These are phyloP conservation scores for Schizothorax lantsangensis DNA, from an alignment of 2,797 vertebrate genomes.

Conservation along the genomic window DNA sequence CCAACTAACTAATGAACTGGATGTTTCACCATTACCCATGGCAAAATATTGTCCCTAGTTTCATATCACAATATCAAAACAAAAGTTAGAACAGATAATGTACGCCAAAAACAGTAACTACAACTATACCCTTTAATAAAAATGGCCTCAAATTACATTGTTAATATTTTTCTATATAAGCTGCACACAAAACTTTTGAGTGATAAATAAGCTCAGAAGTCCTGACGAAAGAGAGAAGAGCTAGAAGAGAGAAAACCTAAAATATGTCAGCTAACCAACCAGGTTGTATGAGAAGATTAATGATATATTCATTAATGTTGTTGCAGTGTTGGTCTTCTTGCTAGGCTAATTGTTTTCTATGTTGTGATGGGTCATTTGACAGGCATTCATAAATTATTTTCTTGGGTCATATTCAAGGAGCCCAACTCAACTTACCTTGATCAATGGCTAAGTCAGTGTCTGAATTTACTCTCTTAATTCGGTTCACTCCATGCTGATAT, in stretches of 20 bases:
- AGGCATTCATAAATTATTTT: conserved; percentile 8
- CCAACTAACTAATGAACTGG: background rate
- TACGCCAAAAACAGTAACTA: background rate
- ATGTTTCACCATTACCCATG: background rate
- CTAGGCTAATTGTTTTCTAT: background rate
- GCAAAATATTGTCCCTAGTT: background rate
- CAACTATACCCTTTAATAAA: background rate
- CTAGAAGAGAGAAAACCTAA: background rate
- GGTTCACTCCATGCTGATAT: background rate
- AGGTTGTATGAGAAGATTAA: background rate
- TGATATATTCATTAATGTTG: background rate
- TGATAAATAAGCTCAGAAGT: background rate
- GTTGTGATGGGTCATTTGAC: background rate
- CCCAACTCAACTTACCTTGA: background rate
- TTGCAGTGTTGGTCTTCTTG: background rate
- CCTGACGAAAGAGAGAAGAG: background rate
- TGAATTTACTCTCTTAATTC: background rate
- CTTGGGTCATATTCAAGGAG: conserved; percentile 3
- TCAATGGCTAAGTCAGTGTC: background rate
- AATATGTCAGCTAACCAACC: background rate
- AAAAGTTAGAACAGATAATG: background rate
- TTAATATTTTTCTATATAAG: background rate
- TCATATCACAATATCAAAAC: background rate
- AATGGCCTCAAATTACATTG: background rate
- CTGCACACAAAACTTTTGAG: background rate